A percentile compares a stretch with the other conserved stretches of the same genome.
phyloP scores from a whole-genome alignment of 2,113 vertebrate species.

The Pleuronectes platessa region DNA sequence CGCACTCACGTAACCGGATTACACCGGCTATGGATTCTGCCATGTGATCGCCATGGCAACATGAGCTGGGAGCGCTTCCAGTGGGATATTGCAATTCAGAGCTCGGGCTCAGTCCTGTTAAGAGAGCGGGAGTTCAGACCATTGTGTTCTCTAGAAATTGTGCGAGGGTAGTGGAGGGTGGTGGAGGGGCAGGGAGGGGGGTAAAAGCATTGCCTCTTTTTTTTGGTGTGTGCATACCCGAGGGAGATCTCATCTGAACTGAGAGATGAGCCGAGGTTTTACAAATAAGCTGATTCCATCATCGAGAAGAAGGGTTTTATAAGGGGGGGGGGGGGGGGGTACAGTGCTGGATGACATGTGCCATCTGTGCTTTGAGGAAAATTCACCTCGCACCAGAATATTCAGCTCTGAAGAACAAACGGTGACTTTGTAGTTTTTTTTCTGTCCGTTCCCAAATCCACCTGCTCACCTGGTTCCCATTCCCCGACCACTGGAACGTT shows the following conservation, averaged over 20 bases:
- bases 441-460: not conserved
- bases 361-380: constrained; percentile 5
- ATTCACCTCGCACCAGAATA: not conserved
- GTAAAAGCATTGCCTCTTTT: constrained; percentile 31
- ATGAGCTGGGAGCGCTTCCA: constrained; percentile 51
- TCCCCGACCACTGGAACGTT: not conserved
- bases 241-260: constrained; percentile 41
- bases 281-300: constrained; percentile 26
- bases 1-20: constrained; percentile 72
- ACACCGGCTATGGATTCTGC: constrained; percentile 66
- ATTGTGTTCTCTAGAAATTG: constrained; percentile 60
- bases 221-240: constrained; percentile 21
- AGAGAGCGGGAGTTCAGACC: constrained; percentile 56
- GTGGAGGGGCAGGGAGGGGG: not conserved
- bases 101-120: constrained; percentile 51
- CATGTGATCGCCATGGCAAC: constrained; percentile 80
- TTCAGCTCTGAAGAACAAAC: not conserved
- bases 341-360: not conserved
- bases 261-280: constrained; percentile 30
- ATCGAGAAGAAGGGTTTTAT: not conserved
- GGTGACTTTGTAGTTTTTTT: not conserved
- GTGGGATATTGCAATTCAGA: constrained; percentile 68
- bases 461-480: not conserved
- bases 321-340: too few relatives aligned
- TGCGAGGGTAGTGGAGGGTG: not conserved